phyloP scores from a whole-genome alignment of 1,140 invertebrate species.

The Bemisia tabaci region DNA sequence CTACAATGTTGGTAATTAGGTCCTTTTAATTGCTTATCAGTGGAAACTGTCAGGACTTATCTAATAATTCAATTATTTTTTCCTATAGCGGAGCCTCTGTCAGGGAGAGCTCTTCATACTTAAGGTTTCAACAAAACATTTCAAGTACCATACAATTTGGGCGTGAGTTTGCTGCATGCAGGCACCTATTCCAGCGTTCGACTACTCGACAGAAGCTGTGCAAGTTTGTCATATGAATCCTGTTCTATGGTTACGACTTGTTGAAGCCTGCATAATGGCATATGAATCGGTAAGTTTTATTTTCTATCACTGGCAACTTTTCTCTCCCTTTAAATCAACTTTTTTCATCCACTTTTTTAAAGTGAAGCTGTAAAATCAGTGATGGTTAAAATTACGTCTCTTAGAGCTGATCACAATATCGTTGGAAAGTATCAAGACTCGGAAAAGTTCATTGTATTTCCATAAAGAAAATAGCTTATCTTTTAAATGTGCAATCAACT shows the following conservation, averaged over 20 bases:
- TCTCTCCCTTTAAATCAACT: background rate
- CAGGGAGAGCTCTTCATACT: slow-evolving; percentile 40
- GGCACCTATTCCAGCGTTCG: slow-evolving; percentile 69
- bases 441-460: too few species aligned
- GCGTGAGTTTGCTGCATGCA: slow-evolving; percentile 67
- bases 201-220: slow-evolving; percentile 76
- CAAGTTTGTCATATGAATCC: slow-evolving; percentile 77
- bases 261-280: slow-evolving; percentile 75
- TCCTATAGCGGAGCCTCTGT: slow-evolving; percentile 31
- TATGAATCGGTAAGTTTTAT: slow-evolving; percentile 47
- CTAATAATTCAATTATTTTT: slow-evolving; percentile 6
- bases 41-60: too few species aligned
- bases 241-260: slow-evolving; percentile 78
- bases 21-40: too few species aligned
- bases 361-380: too few species aligned
- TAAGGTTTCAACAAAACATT: slow-evolving; percentile 50
- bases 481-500: too few species aligned
- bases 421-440: too few species aligned
- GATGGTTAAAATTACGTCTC: too few species aligned
- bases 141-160: slow-evolving; percentile 83
- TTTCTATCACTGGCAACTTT: too few species aligned
- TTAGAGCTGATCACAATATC: too few species aligned
- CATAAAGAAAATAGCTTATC: too few species aligned
- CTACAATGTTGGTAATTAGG: too few species aligned
- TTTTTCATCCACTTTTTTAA: too few species aligned